Percentiles rank a stretch among this genome's conserved stretches.
Conservation (phyloP, 2,888 invertebrate genomes). For the Blastobasis lacticolella region DNA sequence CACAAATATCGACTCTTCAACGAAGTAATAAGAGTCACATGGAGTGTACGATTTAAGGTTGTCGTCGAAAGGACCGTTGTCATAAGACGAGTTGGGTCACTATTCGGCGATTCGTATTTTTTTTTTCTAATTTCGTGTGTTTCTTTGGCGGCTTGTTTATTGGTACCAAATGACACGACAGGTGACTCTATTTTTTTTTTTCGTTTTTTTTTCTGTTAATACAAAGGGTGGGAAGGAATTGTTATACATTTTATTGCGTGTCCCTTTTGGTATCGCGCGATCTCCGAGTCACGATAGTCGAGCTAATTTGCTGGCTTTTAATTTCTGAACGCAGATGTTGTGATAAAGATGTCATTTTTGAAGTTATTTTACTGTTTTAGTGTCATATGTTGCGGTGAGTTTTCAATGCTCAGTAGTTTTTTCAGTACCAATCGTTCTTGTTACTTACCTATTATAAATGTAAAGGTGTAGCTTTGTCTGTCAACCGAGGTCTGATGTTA, state of each 20-base stretch:
- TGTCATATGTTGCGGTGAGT: neutral
- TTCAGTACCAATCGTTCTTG: too few species aligned
- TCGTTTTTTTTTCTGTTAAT: slow-evolving; percentile 17
- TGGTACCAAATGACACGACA: slow-evolving; percentile 73
- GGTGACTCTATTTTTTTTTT: slow-evolving; percentile 61
- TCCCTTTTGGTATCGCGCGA: slow-evolving; percentile 32
- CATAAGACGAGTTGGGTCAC: slow-evolving; percentile 56
- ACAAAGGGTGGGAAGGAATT: slow-evolving; percentile 46
- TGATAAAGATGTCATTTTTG: slow-evolving; percentile 40
- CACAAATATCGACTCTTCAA: neutral
- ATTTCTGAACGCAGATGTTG: slow-evolving; percentile 49
- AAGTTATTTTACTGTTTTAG: neutral
- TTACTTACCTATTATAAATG: too few species aligned
- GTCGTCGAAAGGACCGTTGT: slow-evolving; percentile 32
- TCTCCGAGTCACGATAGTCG: slow-evolving; percentile 30
- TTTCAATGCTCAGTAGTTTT: neutral
- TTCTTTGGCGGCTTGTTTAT: slow-evolving; percentile 69
- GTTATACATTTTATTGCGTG: slow-evolving; percentile 71
- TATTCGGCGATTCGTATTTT: slow-evolving; percentile 46
- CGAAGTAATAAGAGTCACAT: too few species aligned
- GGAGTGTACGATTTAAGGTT: neutral
- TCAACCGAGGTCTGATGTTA: too few species aligned
- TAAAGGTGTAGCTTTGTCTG: too few species aligned
- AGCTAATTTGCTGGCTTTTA: slow-evolving; percentile 57
- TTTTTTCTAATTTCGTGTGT: slow-evolving; percentile 53